Conservation (phyloP, 1,140 invertebrate genomes). For the Conus ventricosus region DNA sequence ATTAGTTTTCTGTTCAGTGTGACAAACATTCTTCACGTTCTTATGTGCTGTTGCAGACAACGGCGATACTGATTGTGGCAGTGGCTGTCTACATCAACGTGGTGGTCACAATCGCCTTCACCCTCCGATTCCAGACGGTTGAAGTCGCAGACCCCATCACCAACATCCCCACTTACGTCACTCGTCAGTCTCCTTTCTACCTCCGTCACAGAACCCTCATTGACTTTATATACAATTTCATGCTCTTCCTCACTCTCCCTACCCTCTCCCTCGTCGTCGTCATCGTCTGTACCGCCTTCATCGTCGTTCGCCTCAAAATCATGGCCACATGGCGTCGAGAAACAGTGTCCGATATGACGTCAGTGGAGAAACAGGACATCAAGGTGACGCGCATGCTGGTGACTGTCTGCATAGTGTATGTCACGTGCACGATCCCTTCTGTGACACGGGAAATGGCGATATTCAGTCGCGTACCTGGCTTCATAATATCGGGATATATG, state of each 20-base stretch:
- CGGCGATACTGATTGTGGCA: background rate
- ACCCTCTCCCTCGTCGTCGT: constrained; percentile 7
- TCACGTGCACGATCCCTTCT: background rate
- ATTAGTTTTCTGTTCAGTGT: background rate
- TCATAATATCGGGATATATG: background rate
- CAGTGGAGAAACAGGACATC: background rate
- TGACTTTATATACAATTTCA: background rate
- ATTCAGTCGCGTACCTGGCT: background rate
- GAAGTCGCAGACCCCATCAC: background rate
- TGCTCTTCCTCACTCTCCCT: constrained; percentile 6
- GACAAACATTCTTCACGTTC: background rate
- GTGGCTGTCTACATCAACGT: background rate
- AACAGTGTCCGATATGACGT: background rate
- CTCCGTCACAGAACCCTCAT: background rate
- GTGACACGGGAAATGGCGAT: background rate
- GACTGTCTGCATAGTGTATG: background rate
- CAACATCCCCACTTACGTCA: constrained; percentile 3
- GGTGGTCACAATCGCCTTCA: background rate
- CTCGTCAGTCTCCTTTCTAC: constrained; percentile 1
- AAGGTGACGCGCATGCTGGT: background rate
- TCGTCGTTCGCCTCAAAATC: constrained; percentile 3
- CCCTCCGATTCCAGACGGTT: background rate
- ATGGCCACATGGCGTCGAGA: background rate
- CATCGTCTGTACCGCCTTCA: constrained; percentile 20
- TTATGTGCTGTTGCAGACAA: background rate